These are phyloP conservation scores for Microcebus tavaratra DNA, from an alignment of 2,113 vertebrate species.

Conservation along the genomic window DNA sequence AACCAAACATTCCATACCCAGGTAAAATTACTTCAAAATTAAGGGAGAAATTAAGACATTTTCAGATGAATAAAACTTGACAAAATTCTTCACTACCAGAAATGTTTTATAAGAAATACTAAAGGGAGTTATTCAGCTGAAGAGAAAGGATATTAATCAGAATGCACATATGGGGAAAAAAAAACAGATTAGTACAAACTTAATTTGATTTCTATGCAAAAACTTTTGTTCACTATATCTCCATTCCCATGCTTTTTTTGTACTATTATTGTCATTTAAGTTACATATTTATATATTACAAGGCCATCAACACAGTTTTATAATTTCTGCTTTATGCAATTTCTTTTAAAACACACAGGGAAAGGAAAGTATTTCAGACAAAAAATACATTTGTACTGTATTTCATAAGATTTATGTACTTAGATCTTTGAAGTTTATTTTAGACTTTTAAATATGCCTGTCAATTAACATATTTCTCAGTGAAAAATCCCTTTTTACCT, in stretches of 20 bases:
- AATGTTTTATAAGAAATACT: neutral
- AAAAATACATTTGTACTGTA: too few species aligned
- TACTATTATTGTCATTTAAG: too few species aligned
- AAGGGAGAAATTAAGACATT: neutral
- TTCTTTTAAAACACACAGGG: too few species aligned
- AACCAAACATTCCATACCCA: neutral
- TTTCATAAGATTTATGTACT: neutral
- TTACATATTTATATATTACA: too few species aligned
- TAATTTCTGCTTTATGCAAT: too few species aligned
- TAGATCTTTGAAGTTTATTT: conserved; percentile 55
- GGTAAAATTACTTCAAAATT: neutral
- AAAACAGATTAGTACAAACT: too few species aligned
- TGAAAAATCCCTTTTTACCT: conserved; percentile 1
- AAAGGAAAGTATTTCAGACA: neutral
- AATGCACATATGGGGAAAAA: neutral
- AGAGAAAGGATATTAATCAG: neutral
- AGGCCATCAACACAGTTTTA: too few species aligned
- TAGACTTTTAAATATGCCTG: conserved; percentile 32
- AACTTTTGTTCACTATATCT: too few species aligned
- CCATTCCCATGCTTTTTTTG: too few species aligned
- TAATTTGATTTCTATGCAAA: too few species aligned
- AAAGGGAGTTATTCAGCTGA: neutral
- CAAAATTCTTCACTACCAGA: neutral
- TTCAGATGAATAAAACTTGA: neutral
- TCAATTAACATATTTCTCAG: conserved; percentile 26